Evolutionary conservation across 1,140 invertebrate genomes (phyloP).

Genomic region (Triops cancriformis): DNA sequence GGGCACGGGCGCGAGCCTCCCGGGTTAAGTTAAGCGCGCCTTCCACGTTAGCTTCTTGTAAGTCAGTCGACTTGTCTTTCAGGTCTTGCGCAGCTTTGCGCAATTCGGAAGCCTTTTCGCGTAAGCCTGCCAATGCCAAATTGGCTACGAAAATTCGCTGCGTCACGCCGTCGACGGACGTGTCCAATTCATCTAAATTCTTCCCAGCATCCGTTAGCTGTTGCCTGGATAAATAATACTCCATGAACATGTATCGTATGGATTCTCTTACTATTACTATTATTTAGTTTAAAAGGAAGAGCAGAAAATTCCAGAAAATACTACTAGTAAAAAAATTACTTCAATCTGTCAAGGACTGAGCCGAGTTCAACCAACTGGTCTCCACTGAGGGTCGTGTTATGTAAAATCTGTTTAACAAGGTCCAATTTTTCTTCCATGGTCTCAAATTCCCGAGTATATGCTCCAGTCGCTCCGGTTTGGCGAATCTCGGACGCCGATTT

Average conservation of each 20-base stretch:
- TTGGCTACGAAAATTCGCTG: conserved; percentile 68
- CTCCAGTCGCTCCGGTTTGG: conserved; percentile 82
- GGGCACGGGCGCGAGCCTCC: conserved; percentile 60
- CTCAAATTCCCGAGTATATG: conserved; percentile 87
- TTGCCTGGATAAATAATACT: conserved; percentile 36
- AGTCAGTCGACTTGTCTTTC: conserved; percentile 73
- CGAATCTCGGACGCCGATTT: conserved; percentile 82
- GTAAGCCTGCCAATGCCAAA: conserved; percentile 62
- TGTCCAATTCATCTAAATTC: conserved; percentile 50
- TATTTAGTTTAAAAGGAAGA: too few species aligned
- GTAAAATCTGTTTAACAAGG: conserved; percentile 65
- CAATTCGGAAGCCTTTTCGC: conserved; percentile 59
- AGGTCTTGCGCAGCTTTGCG: conserved; percentile 63
- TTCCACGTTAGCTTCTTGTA: conserved; percentile 91
- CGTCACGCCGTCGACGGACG: conserved; percentile 61
- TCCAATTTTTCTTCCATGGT: conserved; percentile 76
- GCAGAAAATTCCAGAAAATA: too few species aligned
- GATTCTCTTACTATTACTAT: too few species aligned
- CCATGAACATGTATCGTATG: neutral
- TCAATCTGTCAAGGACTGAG: conserved; percentile 47
- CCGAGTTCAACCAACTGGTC: conserved; percentile 60
- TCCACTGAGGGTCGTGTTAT: conserved; percentile 60
- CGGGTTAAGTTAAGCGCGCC: conserved; percentile 85
- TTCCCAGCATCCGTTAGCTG: conserved; percentile 47
- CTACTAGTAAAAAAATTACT: conserved; percentile 36